Percentiles rank a stretch among this genome's conserved stretches.
These are phyloP conservation scores for Ptychodera flava DNA, from an alignment of 35 echinoderm and acorn worm species.

Conservation along the genomic window DNA sequence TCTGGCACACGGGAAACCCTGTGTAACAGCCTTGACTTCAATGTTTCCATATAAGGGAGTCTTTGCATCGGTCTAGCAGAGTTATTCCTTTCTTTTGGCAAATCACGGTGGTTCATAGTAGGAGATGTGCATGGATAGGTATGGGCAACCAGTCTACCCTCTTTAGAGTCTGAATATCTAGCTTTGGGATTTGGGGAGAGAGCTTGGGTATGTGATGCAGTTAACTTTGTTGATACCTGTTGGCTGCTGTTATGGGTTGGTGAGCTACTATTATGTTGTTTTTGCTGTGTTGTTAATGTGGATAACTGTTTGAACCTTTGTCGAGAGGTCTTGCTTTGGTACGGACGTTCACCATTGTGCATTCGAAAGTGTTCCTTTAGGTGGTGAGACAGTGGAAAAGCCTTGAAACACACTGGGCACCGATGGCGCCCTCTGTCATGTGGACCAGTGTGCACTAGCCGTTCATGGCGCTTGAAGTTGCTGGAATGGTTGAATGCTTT, in stretches of 20 bases:
- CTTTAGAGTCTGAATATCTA: neutral
- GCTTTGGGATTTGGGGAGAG: neutral
- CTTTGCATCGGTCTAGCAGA: no score
- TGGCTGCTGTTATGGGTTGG: no score
- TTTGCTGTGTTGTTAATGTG: neutral
- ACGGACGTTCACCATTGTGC: conserved; percentile 42
- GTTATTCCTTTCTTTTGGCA: neutral
- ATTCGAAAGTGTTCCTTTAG: conserved; percentile 40
- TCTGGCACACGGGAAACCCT: no score
- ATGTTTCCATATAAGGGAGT: no score
- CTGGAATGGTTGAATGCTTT: conserved; percentile 25
- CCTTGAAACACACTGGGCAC: conserved; percentile 52
- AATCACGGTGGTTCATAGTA: neutral
- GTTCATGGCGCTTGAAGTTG: conserved; percentile 29
- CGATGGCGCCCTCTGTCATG: conserved; percentile 18
- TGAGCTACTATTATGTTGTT: no score
- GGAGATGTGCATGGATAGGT: neutral
- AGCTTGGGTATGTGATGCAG: neutral
- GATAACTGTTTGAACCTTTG: neutral
- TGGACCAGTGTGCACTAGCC: conserved; percentile 27
- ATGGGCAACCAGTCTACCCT: neutral
- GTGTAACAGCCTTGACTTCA: no score
- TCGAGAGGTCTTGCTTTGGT: conserved; percentile 10
- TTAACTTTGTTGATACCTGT: no score
- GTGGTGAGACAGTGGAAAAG: conserved; percentile 40